Percentiles rank a stretch among this genome's conserved stretches.
These are phyloP conservation scores for Temnothorax rugatulus DNA, from an alignment of 2,888 invertebrate genomes.

Conservation along the genomic window DNA sequence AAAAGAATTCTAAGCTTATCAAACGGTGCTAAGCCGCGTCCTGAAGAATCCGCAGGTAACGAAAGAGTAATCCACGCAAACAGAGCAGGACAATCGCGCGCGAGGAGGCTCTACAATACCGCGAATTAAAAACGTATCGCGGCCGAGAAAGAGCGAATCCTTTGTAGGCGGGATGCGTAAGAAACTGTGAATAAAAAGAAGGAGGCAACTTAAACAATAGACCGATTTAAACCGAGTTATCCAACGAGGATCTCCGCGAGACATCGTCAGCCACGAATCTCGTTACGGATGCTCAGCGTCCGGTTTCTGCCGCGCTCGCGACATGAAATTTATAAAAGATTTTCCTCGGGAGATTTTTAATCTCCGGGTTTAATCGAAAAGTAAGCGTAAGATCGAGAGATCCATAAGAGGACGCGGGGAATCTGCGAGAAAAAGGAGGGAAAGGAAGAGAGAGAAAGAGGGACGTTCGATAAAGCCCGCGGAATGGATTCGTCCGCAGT, in stretches of 20 bases:
- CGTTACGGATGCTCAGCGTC: slow-evolving; percentile 49
- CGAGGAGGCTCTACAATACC: slow-evolving; percentile 33
- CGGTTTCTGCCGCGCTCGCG: slow-evolving; percentile 35
- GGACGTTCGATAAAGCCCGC: slow-evolving; percentile 65
- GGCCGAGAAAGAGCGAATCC: slow-evolving; percentile 33
- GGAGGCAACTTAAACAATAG: slow-evolving; percentile 53
- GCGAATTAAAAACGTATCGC: slow-evolving; percentile 55
- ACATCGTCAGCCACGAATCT: slow-evolving; percentile 36
- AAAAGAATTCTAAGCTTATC: slow-evolving; percentile 32
- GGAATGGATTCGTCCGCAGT: slow-evolving; percentile 65
- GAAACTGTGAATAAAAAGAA: slow-evolving; percentile 24
- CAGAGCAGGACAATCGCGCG: slow-evolving; percentile 36
- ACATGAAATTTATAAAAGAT: slow-evolving; percentile 58
- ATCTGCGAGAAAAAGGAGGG: neutral
- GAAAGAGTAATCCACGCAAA: slow-evolving; percentile 37
- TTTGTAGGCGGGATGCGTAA: slow-evolving; percentile 29
- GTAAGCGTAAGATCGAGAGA: slow-evolving; percentile 59
- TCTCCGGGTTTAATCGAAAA: slow-evolving; percentile 52
- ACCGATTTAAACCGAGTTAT: slow-evolving; percentile 48
- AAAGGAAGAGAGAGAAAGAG: neutral
- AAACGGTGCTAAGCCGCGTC: slow-evolving; percentile 11
- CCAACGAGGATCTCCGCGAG: slow-evolving; percentile 32
- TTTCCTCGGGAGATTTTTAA: slow-evolving; percentile 52
- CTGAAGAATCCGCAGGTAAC: slow-evolving; percentile 29
- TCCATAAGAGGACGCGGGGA: slow-evolving; percentile 17